These are phyloP conservation scores for Microctenopoma steveboyesi DNA, from an alignment of 2,797 vertebrate species.

Conservation along the genomic window DNA sequence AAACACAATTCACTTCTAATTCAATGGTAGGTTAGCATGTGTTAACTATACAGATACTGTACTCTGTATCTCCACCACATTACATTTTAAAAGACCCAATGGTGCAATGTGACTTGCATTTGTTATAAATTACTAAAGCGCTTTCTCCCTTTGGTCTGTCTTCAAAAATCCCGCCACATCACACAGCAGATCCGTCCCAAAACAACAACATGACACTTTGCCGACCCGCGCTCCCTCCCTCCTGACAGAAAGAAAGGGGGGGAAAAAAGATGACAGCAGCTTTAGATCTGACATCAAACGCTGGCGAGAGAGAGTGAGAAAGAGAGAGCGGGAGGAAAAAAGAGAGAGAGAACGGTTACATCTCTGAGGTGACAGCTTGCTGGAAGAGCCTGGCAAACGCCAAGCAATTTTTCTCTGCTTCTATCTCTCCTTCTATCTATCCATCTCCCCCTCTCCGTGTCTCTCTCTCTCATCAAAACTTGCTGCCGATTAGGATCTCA, in stretches of 20 bases:
- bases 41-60: constrained; percentile 1
- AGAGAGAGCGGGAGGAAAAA: constrained; percentile 18
- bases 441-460: constrained; percentile 57
- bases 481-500: constrained; percentile 79
- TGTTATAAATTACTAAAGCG: constrained; percentile 67
- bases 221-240: constrained; percentile 71
- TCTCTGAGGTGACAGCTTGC: constrained; percentile 78
- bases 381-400: constrained; percentile 72
- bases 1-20: neutral
- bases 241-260: constrained; percentile 59
- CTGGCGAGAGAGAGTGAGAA: constrained; percentile 65
- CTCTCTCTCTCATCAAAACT: constrained; percentile 75
- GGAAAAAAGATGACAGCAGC: constrained; percentile 76
- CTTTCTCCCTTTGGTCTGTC: constrained; percentile 71
- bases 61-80: constrained; percentile 27
- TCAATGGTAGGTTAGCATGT: neutral
- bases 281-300: constrained; percentile 83
- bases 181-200: constrained; percentile 74
- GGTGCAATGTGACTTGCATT: constrained; percentile 64
- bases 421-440: constrained; percentile 49
- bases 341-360: constrained; percentile 62
- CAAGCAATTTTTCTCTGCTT: constrained; percentile 54
- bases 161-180: constrained; percentile 80
- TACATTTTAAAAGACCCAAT: constrained; percentile 45
- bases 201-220: constrained; percentile 81